Conservation (phyloP, 2,797 vertebrate species). For the Acestrorhynchus altus region DNA sequence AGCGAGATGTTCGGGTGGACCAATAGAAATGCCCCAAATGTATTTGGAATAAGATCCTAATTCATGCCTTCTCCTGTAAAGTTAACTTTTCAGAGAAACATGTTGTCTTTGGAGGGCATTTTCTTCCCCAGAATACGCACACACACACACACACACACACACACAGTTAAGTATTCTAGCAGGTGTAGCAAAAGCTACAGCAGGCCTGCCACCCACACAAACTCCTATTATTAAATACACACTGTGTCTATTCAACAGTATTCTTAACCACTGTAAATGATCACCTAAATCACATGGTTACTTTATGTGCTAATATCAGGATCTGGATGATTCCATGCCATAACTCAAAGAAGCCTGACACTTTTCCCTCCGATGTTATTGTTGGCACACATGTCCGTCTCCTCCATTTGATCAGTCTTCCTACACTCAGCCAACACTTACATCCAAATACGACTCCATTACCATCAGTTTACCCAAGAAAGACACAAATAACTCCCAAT, state of each 20-base stretch:
- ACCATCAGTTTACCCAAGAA: slow-evolving; percentile 31
- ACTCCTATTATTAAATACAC: neutral
- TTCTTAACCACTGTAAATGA: slow-evolving; percentile 35
- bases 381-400: slow-evolving; percentile 36
- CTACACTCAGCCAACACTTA: slow-evolving; percentile 34
- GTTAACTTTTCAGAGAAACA: no score
- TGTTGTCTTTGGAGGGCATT: no score
- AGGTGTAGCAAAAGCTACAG: neutral
- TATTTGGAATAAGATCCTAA: no score
- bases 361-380: slow-evolving; percentile 48
- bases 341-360: slow-evolving; percentile 48
- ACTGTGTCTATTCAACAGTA: neutral
- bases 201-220: neutral
- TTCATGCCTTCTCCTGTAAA: no score
- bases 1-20: no score
- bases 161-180: neutral
- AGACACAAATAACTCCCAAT: slow-evolving; percentile 42
- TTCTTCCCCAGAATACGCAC: neutral
- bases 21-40: no score
- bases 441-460: slow-evolving; percentile 37
- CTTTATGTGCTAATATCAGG: slow-evolving; percentile 41
- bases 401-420: slow-evolving; percentile 36
- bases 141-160: neutral
- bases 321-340: slow-evolving; percentile 40
- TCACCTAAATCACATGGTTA: slow-evolving; percentile 39